Base-by-base conservation (phyloP, 2,797 vertebrate species). In the Acridotheres tristis region DNA sequence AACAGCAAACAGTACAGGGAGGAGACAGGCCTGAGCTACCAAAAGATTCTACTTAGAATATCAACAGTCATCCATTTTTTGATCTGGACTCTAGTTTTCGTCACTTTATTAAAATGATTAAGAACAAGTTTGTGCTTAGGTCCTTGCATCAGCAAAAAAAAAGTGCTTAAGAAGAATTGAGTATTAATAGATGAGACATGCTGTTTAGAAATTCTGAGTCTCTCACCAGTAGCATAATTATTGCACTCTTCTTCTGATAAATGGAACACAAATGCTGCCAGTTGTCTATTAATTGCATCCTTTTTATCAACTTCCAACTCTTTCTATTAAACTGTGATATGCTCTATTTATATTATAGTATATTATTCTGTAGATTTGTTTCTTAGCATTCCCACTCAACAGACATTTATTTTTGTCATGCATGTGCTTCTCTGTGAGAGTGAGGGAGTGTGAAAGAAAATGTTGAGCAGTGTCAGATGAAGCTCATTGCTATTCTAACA, bases 401-500 rank as follows among this genome's bases (percentile, higher is more conserved):
- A 54, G 86, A 42, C 88, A 75, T 57, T 94, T 90, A 47, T 95
- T 96, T 94, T 91, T 83, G 29, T 76, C 61, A 16, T 55, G 89
- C 77, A 34, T 85, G 77, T 73, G 57, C 94, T 95, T 83, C 90
- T 79, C 75, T 62, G 16, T 3, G 22, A 34, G 88, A 80, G 38
- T 8, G 50, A 91, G 75, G 50, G 73, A 79, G 77, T 76, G 80
- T 66, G 81, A 84, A 95, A 43, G 93, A 72, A 68, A 16, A n/a
- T 63, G 72, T 74, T 90, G 82, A 90, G 68, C 91, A 9, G 57
- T 14, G 65, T 77, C 66, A 40, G 90, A 73, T 77, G 82, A 79
- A 89, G 83, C 95, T 97, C 93, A 91, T 97, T 97, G 93, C 95
- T 97, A 90, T 97, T 96, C 90, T 26, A 73, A 16, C 65, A 27